These are phyloP conservation scores for Gonatopus flavifemur DNA, from an alignment of 1,140 invertebrate genomes.

Conservation along the genomic window DNA sequence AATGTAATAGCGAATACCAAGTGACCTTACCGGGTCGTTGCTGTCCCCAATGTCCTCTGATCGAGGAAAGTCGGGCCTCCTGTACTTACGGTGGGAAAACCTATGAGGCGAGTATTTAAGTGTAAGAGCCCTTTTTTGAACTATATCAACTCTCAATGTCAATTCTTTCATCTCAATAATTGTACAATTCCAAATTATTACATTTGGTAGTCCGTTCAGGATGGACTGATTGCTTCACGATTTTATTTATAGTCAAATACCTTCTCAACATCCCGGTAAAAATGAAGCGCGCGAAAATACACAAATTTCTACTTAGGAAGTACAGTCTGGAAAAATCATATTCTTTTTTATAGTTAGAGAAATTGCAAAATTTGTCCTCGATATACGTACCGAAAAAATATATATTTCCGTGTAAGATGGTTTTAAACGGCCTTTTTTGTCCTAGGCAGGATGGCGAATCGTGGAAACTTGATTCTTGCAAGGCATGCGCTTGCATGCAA, in stretches of 20 bases:
- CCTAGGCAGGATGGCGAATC: conserved; percentile 77
- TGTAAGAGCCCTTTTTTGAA: too few relatives aligned
- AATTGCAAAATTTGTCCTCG: not conserved
- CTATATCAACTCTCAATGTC: too few relatives aligned
- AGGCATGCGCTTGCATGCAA: conserved; percentile 77
- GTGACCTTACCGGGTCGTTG: conserved; percentile 69
- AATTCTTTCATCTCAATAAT: too few relatives aligned
- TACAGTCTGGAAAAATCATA: too few relatives aligned
- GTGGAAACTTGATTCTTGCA: conserved; percentile 85
- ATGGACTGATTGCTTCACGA: too few relatives aligned
- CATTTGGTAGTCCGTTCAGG: too few relatives aligned
- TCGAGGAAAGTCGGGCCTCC: conserved; percentile 65
- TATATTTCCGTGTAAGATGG: conserved; percentile 6
- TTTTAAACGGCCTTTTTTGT: conserved; percentile 51
- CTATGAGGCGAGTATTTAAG: conserved; percentile 66
- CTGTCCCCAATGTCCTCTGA: conserved; percentile 71
- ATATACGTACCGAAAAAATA: not conserved
- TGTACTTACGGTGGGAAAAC: conserved; percentile 66
- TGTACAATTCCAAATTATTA: too few relatives aligned
- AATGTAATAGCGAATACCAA: conserved; percentile 74
- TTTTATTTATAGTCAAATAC: too few relatives aligned
- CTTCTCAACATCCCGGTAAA: too few relatives aligned
- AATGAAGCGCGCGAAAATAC: too few relatives aligned
- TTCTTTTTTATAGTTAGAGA: too few relatives aligned
- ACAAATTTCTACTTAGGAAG: too few relatives aligned